Evolutionary conservation across 2,888 invertebrate species (phyloP).

Genomic region (Mythimna loreyi): DNA sequence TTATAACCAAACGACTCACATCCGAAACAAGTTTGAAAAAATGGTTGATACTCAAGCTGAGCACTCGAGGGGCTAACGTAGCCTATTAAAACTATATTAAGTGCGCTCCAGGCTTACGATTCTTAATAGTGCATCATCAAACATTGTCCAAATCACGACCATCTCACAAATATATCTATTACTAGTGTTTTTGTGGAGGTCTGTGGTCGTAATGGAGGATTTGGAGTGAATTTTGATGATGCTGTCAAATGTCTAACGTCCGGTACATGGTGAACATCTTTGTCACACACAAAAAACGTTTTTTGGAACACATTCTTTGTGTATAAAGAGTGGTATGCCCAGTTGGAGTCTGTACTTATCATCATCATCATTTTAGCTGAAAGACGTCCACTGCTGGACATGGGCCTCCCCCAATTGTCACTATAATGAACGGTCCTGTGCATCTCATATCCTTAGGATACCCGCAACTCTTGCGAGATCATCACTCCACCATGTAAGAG

Average conservation of each 20-base stretch:
- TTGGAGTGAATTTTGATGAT: not conserved
- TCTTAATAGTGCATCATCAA: slow-evolving; percentile 76
- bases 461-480: no score
- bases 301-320: no score
- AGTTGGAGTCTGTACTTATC: no score
- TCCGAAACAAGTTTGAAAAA: slow-evolving; percentile 45
- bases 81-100: slow-evolving; percentile 80
- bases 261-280: not conserved
- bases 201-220: not conserved
- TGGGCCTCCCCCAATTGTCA: no score
- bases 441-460: no score
- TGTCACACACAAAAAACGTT: no score
- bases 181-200: slow-evolving; percentile 38
- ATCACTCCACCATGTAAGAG: no score
- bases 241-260: not conserved
- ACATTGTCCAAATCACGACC: slow-evolving; percentile 70
- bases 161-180: slow-evolving; percentile 51
- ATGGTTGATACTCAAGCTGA: slow-evolving; percentile 38
- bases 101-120: slow-evolving; percentile 71
- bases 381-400: no score
- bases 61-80: slow-evolving; percentile 57
- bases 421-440: no score
- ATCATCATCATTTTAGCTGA: no score
- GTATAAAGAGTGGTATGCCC: no score
- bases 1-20: slow-evolving; percentile 31